phyloP scores from a whole-genome alignment of 2,888 invertebrate genomes.

The Monochamus alternatus region DNA sequence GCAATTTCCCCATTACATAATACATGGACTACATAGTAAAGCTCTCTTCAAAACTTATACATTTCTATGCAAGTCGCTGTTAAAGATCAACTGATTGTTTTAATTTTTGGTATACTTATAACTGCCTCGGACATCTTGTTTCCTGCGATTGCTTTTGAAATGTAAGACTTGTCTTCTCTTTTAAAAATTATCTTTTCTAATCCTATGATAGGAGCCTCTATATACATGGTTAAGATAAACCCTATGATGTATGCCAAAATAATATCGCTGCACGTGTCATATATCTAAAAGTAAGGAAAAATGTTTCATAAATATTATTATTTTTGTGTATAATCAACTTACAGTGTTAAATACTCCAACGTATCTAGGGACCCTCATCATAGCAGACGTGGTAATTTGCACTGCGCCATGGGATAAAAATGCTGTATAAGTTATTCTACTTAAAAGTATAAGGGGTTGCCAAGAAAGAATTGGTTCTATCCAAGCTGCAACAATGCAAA shows the following conservation, averaged over 20 bases:
- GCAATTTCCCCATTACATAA: too few relatives aligned
- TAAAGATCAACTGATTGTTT: constrained; percentile 2
- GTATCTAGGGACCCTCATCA: constrained; percentile 53
- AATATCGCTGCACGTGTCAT: constrained; percentile 57
- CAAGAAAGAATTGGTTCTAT: constrained; percentile 57
- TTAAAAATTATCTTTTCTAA: constrained; percentile 58
- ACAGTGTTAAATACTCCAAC: constrained; percentile 55
- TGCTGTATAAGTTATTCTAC: constrained; percentile 59
- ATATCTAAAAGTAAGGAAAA: constrained; percentile 48
- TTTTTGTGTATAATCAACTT: constrained; percentile 34
- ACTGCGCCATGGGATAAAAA: constrained; percentile 61
- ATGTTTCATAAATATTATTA: too few relatives aligned
- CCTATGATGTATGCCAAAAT: constrained; percentile 57
- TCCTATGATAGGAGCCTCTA: constrained; percentile 60
- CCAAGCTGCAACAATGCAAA: constrained; percentile 52
- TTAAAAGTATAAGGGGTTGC: constrained; percentile 58
- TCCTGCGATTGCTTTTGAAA: background rate
- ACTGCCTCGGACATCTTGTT: constrained; percentile 8
- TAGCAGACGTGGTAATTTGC: constrained; percentile 57
- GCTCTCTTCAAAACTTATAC: background rate
- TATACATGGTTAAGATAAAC: constrained; percentile 56
- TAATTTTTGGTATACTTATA: constrained; percentile 30
- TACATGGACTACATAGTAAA: background rate
- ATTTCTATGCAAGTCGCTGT: background rate
- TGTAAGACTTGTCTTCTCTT: constrained; percentile 32